phyloP scores from a whole-genome alignment of 1,140 invertebrate species.

The Drosophila ironensis region DNA sequence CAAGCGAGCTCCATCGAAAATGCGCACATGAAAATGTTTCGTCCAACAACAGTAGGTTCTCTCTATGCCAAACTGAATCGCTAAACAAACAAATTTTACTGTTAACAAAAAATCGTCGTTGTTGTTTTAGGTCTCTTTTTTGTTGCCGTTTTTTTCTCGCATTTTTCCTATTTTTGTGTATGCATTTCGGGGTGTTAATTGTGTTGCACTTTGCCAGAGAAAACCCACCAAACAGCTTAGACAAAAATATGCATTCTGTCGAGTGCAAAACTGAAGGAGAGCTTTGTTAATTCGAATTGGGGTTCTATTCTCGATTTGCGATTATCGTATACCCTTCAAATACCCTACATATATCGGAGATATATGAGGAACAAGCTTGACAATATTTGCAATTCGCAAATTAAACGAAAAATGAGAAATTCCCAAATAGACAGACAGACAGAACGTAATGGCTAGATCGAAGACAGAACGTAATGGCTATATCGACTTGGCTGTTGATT shows the following conservation, averaged over 20 bases:
- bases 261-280: constrained; percentile 53
- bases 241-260: constrained; percentile 38
- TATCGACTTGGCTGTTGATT: too few relatives aligned
- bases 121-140: constrained; percentile 9
- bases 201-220: constrained; percentile 72
- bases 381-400: background rate
- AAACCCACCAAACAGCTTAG: constrained; percentile 24
- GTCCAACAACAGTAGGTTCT: constrained; percentile 66
- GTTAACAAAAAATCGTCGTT: constrained; percentile 50
- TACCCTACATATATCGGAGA: background rate
- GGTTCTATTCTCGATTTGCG: background rate
- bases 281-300: constrained; percentile 35
- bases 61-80: constrained; percentile 39
- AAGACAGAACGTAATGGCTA: too few relatives aligned
- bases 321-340: background rate
- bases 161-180: constrained; percentile 27
- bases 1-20: constrained; percentile 57
- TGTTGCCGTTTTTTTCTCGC: too few relatives aligned
- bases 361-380: background rate
- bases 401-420: too few relatives aligned
- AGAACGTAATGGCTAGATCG: too few relatives aligned
- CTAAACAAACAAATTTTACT: constrained; percentile 76
- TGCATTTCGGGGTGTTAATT: constrained; percentile 79
- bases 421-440: too few relatives aligned
- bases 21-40: too few relatives aligned